Conservation (phyloP, 92 coral and sea anemone genomes). For the Metridium senile region DNA sequence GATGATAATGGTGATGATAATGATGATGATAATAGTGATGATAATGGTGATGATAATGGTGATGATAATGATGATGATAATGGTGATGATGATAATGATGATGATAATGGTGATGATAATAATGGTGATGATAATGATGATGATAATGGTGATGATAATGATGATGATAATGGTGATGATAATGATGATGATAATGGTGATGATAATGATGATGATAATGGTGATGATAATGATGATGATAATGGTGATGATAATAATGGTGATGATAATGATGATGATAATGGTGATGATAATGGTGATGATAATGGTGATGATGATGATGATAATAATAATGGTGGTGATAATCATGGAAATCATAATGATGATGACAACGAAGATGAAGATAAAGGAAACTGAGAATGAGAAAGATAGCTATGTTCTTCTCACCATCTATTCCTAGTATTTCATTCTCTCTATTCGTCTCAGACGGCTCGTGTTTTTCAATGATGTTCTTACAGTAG, state of each 20-base stretch:
- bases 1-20: too few relatives aligned
- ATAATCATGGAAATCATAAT: neutral
- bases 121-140: neutral
- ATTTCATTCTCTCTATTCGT: constrained; percentile 44
- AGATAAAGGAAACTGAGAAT: neutral
- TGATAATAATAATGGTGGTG: neutral
- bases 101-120: neutral
- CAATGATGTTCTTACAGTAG: constrained; percentile 57
- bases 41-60: too few relatives aligned
- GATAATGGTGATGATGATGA: neutral
- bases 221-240: neutral
- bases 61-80: too few relatives aligned
- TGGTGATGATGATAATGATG: too few relatives aligned
- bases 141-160: neutral
- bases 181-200: neutral
- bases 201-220: neutral
- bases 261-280: neutral
- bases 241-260: neutral
- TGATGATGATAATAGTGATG: too few relatives aligned
- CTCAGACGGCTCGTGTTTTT: constrained; percentile 69
- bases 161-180: neutral
- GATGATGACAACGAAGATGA: neutral
- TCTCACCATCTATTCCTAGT: constrained; percentile 79
- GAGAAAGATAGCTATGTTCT: neutral
- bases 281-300: neutral